Conservation (phyloP, 1,140 invertebrate genomes). For the Zaprionus ghesquierei region DNA sequence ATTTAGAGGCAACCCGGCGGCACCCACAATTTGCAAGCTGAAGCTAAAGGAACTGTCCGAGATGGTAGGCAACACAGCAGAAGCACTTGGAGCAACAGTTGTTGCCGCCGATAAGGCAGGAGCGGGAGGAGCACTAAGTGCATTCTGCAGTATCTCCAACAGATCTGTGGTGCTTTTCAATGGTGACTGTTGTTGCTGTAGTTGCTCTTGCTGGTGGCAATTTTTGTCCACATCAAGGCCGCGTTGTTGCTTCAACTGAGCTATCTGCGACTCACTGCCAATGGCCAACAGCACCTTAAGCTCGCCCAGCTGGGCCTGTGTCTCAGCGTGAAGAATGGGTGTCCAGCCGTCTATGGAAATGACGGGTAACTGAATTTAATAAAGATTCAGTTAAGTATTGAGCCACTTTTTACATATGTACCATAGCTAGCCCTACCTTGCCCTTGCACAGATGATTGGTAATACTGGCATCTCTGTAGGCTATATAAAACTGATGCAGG, state of each 20-base stretch:
- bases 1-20: constrained; percentile 84
- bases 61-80: neutral
- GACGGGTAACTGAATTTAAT: constrained; percentile 83
- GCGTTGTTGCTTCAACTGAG: constrained; percentile 84
- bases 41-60: constrained; percentile 69
- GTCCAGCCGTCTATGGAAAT: constrained; percentile 86
- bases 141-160: constrained; percentile 82
- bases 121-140: constrained; percentile 50
- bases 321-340: constrained; percentile 83
- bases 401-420: no score
- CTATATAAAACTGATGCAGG: constrained; percentile 85
- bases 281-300: constrained; percentile 85
- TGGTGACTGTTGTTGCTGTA: neutral
- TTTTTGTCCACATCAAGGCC: constrained; percentile 73
- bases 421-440: constrained; percentile 49
- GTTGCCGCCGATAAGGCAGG: neutral
- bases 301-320: constrained; percentile 83
- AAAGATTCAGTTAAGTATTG: neutral
- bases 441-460: constrained; percentile 83
- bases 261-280: constrained; percentile 85
- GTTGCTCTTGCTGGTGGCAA: neutral
- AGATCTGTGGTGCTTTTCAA: constrained; percentile 81
- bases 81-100: neutral
- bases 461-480: constrained; percentile 85
- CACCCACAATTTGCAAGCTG: constrained; percentile 84